Evolutionary conservation across 1,140 invertebrate species (phyloP).

Genomic region (Trichoplusia ni): DNA sequence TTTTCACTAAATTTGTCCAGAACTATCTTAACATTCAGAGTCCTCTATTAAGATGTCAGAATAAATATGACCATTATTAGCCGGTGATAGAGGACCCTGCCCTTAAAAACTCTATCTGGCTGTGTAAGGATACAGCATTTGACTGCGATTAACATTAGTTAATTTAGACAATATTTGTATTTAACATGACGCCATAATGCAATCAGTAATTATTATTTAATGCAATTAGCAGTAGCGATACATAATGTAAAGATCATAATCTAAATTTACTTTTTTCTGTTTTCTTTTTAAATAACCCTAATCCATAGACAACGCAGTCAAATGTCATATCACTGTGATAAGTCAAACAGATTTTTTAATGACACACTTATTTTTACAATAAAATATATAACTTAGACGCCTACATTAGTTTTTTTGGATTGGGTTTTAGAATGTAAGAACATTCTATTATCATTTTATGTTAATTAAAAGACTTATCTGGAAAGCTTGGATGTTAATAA

Average conservation of each 20-base stretch:
- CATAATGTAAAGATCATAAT: too few relatives aligned
- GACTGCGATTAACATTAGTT: background rate
- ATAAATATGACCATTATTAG: background rate
- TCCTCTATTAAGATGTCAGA: background rate
- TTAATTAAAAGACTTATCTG: conserved; percentile 46
- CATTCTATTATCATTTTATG: conserved; percentile 37
- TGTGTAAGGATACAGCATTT: background rate
- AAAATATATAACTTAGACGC: conserved; percentile 45
- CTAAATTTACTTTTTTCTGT: too few relatives aligned
- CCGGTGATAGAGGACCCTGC: background rate
- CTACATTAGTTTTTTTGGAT: conserved; percentile 49
- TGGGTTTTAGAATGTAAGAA: conserved; percentile 49
- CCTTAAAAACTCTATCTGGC: background rate
- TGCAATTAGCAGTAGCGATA: background rate
- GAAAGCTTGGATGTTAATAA: too few relatives aligned
- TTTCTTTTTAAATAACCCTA: too few relatives aligned
- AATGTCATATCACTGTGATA: background rate
- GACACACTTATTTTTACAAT: conserved; percentile 61
- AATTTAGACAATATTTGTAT: background rate
- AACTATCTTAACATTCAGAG: conserved; percentile 12
- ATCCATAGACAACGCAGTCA: background rate
- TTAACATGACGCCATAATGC: background rate
- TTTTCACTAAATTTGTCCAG: conserved; percentile 28
- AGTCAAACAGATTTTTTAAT: background rate
- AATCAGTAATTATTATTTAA: background rate